phyloP scores from a whole-genome alignment of 2,797 vertebrate genomes.

The Pitangus sulphuratus region DNA sequence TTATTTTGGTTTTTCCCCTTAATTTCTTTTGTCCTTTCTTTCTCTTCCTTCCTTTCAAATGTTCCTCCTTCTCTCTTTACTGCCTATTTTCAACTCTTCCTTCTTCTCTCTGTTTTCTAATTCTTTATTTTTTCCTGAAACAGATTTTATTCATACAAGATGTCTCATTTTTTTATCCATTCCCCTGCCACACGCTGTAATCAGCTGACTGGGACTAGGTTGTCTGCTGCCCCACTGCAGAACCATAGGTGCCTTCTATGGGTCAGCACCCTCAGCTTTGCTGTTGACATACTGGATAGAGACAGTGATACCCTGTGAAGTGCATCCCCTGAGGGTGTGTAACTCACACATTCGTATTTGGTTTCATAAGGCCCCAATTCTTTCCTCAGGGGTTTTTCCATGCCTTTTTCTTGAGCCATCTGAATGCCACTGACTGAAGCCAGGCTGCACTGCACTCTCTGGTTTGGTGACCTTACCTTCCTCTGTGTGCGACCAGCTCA shows the following conservation, averaged over 20 bases:
- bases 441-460: background rate
- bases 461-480: background rate
- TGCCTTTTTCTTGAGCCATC: background rate
- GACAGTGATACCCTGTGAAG: background rate
- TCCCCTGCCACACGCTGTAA: background rate
- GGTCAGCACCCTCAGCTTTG: background rate
- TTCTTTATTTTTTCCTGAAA: background rate
- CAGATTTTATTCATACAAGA: background rate
- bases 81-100: background rate
- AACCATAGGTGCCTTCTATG: background rate
- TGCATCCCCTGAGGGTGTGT: fast-evolving
- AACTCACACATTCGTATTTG: background rate
- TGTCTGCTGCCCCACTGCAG: background rate
- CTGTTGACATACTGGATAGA: fast-evolving
- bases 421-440: fast-evolving
- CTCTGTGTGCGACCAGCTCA: background rate
- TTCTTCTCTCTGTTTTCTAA: background rate
- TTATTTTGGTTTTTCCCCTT: background rate
- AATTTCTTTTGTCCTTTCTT: background rate
- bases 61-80: background rate
- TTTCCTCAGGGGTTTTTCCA: background rate
- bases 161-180: background rate
- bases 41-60: background rate
- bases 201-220: fast-evolving
- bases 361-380: background rate